A percentile compares a stretch with the other conserved stretches of the same genome.
Conservation (phyloP, 2,797 vertebrate genomes). For the Austrolebias charrua region DNA sequence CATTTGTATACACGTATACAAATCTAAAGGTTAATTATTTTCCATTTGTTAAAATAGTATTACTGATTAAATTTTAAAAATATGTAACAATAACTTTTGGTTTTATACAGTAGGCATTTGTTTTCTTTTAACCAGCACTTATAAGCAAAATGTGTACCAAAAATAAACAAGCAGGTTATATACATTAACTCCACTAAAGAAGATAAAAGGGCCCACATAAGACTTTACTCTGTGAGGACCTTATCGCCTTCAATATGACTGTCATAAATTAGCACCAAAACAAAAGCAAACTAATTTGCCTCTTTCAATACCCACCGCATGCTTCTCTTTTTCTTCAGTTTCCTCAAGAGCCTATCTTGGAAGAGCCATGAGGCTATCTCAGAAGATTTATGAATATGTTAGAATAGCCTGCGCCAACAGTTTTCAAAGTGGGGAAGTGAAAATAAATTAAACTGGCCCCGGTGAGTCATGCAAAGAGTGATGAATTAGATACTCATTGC, state of each 20-base stretch:
- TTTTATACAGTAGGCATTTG: not conserved
- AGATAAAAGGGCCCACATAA: slow-evolving; percentile 44
- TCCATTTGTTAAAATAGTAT: slow-evolving; percentile 8
- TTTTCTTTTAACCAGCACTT: slow-evolving; percentile 24
- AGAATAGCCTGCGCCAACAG: slow-evolving; percentile 85
- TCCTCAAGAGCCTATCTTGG: slow-evolving; percentile 72
- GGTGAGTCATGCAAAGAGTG: slow-evolving; percentile 79
- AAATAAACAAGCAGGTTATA: slow-evolving; percentile 48
- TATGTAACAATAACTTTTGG: too few species aligned
- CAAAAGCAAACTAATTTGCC: slow-evolving; percentile 73
- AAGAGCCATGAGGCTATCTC: slow-evolving; percentile 77
- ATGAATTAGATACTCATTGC: slow-evolving; percentile 83
- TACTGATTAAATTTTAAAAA: slow-evolving; percentile 12
- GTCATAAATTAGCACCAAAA: slow-evolving; percentile 75
- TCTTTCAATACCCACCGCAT: slow-evolving; percentile 47
- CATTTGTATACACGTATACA: slow-evolving; percentile 8
- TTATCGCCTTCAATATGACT: slow-evolving; percentile 63
- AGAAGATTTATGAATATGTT: slow-evolving; percentile 86
- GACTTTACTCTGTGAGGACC: slow-evolving; percentile 55
- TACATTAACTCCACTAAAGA: slow-evolving; percentile 29
- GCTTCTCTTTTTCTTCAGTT: slow-evolving; percentile 49
- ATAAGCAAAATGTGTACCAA: slow-evolving; percentile 13
- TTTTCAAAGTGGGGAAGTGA: slow-evolving; percentile 85
- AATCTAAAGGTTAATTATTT: not conserved
- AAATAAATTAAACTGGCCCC: slow-evolving; percentile 84